Base-by-base conservation (phyloP, 2,113 vertebrate species). In the Chaetops frenatus region DNA sequence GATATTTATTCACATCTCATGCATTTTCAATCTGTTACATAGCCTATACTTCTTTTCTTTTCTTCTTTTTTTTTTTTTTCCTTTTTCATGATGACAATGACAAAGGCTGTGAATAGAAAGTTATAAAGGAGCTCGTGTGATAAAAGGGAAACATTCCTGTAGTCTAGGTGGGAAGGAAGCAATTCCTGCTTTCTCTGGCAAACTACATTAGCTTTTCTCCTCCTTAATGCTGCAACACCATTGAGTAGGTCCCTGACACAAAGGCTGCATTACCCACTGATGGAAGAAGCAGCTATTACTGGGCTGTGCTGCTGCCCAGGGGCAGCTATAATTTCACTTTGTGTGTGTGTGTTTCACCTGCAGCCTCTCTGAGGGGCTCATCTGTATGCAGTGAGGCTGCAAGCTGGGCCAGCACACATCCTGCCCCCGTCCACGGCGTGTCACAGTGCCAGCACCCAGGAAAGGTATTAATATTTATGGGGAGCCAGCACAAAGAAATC, bases 391-490 rank as follows among this genome's bases (percentile, higher is more conserved):
- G 65, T 0, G 0, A 86, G 31, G 24, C 70, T 87, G 50, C 62
- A 60, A 74, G 64, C 69, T 11, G 25, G 44, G 40, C 45, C 73
- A 57, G 66, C 54, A 53, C 79, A 33, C 24, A 21, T 85, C 79
- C 42, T 90, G 81, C 62, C 91, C 78, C 66, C n/a, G 6, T 88
- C 76, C 86, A 31, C 3, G 1, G 18, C 22, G 29, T 94, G 97
- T 97, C 92, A 85, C 24, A 9, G 58, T 64, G 90, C 86, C 89
- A 97, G 65, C 47, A 70, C 81, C 91, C 74, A 57, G 88, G 62
- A 81, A 95, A 82, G 35, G 20, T 53, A 94, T 95, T 84, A 92
- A 92, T 94, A 97, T 97, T 92, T 74, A 96, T 96, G 27, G 35
- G 8, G 22, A 80, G 22, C 10, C 40, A 96, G 78, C 79, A 91